Percentiles rank a stretch among this genome's conserved stretches.
Conservation (phyloP, 2,797 vertebrate species). For the Momotus momota region DNA sequence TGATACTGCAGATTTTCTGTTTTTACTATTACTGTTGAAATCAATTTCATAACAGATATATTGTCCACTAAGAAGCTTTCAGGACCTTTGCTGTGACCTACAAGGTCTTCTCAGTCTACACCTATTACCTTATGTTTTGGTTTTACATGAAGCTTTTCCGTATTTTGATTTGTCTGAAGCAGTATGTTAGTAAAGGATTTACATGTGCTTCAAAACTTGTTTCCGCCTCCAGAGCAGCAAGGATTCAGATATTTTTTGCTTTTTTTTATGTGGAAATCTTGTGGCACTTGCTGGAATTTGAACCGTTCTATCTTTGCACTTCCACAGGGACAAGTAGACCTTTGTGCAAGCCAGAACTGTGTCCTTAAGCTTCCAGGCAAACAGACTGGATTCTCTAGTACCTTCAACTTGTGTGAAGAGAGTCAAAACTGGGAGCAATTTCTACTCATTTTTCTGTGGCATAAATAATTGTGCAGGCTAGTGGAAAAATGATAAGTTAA, state of each 20-base stretch:
- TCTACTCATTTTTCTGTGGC: constrained; percentile 15
- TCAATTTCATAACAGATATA: neutral
- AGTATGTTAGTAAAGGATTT: neutral
- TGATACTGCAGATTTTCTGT: neutral
- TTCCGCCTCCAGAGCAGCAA: neutral
- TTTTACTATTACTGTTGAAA: neutral
- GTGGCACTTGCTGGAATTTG: constrained; percentile 9
- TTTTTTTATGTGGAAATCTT: neutral
- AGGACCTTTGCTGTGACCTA: neutral
- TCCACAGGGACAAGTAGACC: neutral
- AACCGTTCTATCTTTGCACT: neutral
- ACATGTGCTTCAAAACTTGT: neutral
- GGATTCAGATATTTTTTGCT: neutral
- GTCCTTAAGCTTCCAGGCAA: neutral
- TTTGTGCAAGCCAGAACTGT: neutral
- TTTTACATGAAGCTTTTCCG: neutral
- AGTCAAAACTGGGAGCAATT: constrained; percentile 5
- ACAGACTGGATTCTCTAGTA: neutral
- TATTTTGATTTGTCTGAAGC: neutral
- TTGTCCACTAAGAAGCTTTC: neutral
- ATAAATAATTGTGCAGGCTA: constrained; percentile 19
- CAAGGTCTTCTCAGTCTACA: neutral
- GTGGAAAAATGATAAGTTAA: constrained; percentile 28
- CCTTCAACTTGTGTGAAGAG: neutral
- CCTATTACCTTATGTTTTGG: neutral